These are phyloP conservation scores for Peromyscus nudipes DNA, from an alignment of 2,797 vertebrate species.

Conservation along the genomic window DNA sequence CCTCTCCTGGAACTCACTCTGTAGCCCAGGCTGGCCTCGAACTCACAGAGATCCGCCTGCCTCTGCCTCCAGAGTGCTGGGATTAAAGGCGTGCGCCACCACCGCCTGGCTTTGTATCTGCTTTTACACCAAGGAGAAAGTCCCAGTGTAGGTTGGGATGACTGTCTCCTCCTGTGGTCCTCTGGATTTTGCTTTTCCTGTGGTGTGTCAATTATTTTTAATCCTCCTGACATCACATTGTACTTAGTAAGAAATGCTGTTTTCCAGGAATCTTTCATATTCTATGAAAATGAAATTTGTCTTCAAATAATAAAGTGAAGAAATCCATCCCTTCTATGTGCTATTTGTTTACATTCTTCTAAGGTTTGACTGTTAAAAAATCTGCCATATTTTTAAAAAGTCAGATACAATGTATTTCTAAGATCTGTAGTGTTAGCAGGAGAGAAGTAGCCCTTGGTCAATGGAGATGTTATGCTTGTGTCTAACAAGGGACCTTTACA, in stretches of 20 bases:
- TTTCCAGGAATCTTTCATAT: conserved; percentile 64
- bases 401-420: not conserved
- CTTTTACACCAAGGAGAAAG: not conserved
- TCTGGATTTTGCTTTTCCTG: not conserved
- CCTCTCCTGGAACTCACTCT: too few species aligned
- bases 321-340: not conserved
- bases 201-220: not conserved
- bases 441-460: not conserved
- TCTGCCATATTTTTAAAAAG: conserved; percentile 57
- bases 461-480: not conserved
- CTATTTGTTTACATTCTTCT: conserved; percentile 53
- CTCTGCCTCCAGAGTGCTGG: too few species aligned
- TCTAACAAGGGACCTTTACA: not conserved
- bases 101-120: not conserved
- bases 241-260: conserved; percentile 31
- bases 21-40: too few species aligned
- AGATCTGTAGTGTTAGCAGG: not conserved
- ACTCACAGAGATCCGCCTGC: too few species aligned
- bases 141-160: not conserved
- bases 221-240: not conserved
- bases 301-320: conserved; percentile 65
- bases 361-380: conserved; percentile 48
- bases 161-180: not conserved
- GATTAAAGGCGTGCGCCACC: too few species aligned
- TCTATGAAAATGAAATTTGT: conserved; percentile 57